Conservation (phyloP, 1,140 invertebrate genomes). For the Neotoxoptera formosana region DNA sequence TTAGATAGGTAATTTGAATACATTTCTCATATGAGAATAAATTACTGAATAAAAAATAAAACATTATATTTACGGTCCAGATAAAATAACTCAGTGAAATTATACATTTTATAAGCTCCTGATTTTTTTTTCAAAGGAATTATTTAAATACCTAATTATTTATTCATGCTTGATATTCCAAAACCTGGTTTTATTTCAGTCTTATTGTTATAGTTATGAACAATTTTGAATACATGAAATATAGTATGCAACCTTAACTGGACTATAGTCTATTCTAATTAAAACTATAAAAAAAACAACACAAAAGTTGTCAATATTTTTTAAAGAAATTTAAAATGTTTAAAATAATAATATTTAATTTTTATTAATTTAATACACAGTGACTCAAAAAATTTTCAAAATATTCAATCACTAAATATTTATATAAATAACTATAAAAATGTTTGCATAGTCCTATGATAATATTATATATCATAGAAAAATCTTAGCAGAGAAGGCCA, state of each 20-base stretch:
- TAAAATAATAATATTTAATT: no score
- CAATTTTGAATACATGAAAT: background rate
- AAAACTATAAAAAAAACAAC: no score
- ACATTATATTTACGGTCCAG: background rate
- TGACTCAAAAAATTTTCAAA: no score
- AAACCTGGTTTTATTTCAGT: background rate
- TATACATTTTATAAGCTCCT: no score
- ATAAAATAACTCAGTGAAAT: background rate
- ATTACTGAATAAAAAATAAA: no score
- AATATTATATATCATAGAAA: background rate
- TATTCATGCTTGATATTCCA: background rate
- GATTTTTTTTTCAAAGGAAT: no score
- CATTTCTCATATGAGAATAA: background rate
- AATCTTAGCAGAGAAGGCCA: background rate
- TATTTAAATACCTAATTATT: background rate
- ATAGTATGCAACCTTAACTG: background rate
- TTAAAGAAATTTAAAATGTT: no score
- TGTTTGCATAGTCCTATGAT: background rate
- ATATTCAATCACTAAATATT: background rate
- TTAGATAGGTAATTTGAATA: no score
- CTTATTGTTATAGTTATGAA: background rate
- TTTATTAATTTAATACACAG: no score
- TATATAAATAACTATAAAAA: background rate
- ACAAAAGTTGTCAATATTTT: no score
- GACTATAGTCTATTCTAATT: background rate